Evolutionary conservation across 2,888 invertebrate genomes (phyloP).

Genomic region (Orthosia incerta): DNA sequence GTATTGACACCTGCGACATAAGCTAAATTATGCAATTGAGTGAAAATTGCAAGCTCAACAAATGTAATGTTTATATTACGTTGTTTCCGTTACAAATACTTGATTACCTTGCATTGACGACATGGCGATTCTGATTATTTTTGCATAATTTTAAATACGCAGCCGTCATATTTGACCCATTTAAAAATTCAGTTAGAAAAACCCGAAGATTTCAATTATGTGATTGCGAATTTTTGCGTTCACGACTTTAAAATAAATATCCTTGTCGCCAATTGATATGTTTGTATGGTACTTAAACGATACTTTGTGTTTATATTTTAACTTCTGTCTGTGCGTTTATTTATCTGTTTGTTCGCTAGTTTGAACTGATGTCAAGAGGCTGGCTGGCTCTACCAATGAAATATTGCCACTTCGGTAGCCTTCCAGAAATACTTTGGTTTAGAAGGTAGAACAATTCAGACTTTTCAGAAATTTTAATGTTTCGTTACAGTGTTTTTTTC

Average conservation of each 20-base stretch:
- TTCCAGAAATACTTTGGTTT: slow-evolving; percentile 5
- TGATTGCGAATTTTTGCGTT: not conserved
- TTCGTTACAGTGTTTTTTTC: not conserved
- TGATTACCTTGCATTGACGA: slow-evolving; percentile 21
- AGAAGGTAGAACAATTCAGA: not conserved
- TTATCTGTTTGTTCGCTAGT: slow-evolving; percentile 12
- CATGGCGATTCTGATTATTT: slow-evolving; percentile 12
- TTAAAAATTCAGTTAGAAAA: slow-evolving; percentile 7
- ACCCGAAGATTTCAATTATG: not conserved
- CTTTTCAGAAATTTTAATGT: slow-evolving; percentile 2
- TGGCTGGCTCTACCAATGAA: slow-evolving; percentile 15
- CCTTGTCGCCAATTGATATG: not conserved
- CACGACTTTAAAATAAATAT: slow-evolving; percentile 11
- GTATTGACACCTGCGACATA: slow-evolving; percentile 26
- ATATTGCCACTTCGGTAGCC: slow-evolving; percentile 26
- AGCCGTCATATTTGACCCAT: slow-evolving; percentile 5
- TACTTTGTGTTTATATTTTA: slow-evolving; percentile 26
- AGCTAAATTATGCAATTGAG: slow-evolving; percentile 19
- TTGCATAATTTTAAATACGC: slow-evolving; percentile 17
- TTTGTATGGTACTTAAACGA: slow-evolving; percentile 19
- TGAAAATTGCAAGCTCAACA: slow-evolving; percentile 11
- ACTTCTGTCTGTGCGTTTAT: slow-evolving; percentile 10
- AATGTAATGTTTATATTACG: not conserved
- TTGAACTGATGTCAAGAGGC: slow-evolving; percentile 19
- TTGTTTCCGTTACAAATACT: slow-evolving; percentile 42